A percentile compares a stretch with the other conserved stretches of the same genome.
Evolutionary conservation across 2,888 invertebrate genomes (phyloP).

Genomic region (Hedya salicella): DNA sequence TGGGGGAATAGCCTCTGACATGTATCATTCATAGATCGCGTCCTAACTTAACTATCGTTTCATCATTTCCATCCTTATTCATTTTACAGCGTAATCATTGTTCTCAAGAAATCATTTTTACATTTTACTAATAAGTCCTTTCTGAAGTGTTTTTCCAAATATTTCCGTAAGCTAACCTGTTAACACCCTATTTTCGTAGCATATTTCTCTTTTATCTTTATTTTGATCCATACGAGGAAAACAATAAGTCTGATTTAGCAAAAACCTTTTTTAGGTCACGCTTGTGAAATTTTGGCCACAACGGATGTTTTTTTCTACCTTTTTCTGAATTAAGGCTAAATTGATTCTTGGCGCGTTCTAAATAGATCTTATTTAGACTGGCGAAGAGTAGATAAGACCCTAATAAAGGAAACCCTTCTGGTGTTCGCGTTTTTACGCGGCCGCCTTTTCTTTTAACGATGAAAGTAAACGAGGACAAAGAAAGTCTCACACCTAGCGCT

Average conservation of each 20-base stretch:
- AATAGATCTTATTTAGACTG: constrained; percentile 43
- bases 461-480: constrained; percentile 47
- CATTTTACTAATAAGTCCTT: not conserved
- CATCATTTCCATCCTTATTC: not conserved
- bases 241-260: constrained; percentile 23
- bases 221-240: constrained; percentile 30
- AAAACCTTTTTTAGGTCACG: constrained; percentile 26
- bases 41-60: not conserved
- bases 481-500: constrained; percentile 21
- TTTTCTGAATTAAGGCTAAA: constrained; percentile 42
- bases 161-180: not conserved
- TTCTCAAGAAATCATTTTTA: not conserved
- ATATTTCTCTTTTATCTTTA: constrained; percentile 5
- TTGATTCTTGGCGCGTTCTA: constrained; percentile 42
- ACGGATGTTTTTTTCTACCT: constrained; percentile 22
- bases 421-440: constrained; percentile 51
- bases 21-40: not conserved
- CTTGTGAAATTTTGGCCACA: constrained; percentile 27
- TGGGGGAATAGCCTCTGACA: not conserved
- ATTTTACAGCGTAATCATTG: not conserved
- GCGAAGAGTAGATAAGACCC: constrained; percentile 47
- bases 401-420: constrained; percentile 53
- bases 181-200: constrained; percentile 2
- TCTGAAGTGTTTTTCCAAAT: not conserved
- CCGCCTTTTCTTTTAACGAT: constrained; percentile 51